Evolutionary conservation across 1,140 invertebrate species (phyloP), one percentile per base, ranked within the genome.

Genomic region (Notospermus geniculatus): DNA sequence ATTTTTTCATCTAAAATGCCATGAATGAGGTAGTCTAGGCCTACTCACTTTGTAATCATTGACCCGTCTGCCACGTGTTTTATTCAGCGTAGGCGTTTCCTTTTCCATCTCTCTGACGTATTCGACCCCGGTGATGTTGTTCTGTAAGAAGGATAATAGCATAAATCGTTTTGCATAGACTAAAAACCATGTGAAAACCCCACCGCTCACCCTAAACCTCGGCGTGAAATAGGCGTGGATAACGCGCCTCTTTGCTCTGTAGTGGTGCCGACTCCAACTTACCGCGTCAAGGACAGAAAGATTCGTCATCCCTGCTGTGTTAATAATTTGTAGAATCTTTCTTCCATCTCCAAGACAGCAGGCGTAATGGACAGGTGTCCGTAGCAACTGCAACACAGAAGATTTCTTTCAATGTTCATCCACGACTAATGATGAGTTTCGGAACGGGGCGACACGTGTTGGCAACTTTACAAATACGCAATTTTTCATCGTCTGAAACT

Each of bases 341-440:
- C 53, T 28, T 39, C 59, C 19, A 28, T 62, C 60, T 57, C 27
- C 23, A 11, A 60, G 41, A 32, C 60, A 29, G 30, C 27, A 57
- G 25, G 56, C 56, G 36, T 59, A 62, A 52, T 62, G 60, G 15
- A 45, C 29, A 11, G 60, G 60, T 19, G 60, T 62, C 19, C 60
- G 32, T 5, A 61, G 60, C n/a, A 62, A 32, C 29, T 55, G 23
- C 23, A 50, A 50, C 4, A 19, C 9, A n/a, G 4, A 9, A 50
- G 4, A 27, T n/a, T 5, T 7, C 4, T 36, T 4, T 7, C 5
- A 7, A 15, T 36, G 32, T 36, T 36, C 4, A 15, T 36, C 15
- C 5, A 7, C 32, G 4, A 7, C 32, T 36, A 4, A 4, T 36
- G 32, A 36, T 36, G 4, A n/a, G n/a, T n/a, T n/a, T n/a, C n/a